A percentile compares a stretch with the other conserved stretches of the same genome.
phyloP scores from a whole-genome alignment of 2,113 vertebrate genomes.

The Poecilia latipinna region DNA sequence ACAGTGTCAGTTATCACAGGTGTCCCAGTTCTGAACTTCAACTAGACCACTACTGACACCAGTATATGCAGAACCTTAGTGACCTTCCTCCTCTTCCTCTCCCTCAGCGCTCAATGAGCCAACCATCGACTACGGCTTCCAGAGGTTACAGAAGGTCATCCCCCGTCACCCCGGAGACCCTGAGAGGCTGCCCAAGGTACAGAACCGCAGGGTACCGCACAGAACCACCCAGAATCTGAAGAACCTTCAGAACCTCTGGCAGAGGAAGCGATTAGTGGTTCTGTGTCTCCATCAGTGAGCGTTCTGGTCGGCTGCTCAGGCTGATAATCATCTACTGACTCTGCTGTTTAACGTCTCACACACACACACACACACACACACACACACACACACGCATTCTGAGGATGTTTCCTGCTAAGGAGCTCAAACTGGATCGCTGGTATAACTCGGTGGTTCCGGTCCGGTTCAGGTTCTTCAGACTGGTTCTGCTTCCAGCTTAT shows the following conservation, averaged over 20 bases:
- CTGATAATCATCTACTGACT: slow-evolving; percentile 57
- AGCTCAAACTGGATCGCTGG: no score
- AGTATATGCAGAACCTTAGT: background rate
- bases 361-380: background rate
- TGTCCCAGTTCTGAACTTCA: background rate
- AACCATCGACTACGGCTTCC: slow-evolving; percentile 75
- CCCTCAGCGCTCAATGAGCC: slow-evolving; percentile 69
- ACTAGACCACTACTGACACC: background rate
- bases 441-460: no score
- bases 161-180: slow-evolving; percentile 73
- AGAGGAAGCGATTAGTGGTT: slow-evolving; percentile 19
- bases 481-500: no score
- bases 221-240: no score
- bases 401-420: no score
- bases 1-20: no score
- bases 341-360: slow-evolving; percentile 31
- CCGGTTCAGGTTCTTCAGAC: no score
- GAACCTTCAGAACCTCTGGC: background rate
- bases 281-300: slow-evolving; percentile 46
- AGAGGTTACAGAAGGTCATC: slow-evolving; percentile 77
- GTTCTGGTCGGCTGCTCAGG: slow-evolving; percentile 59
- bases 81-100: slow-evolving; percentile 5
- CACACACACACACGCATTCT: no score
- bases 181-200: slow-evolving; percentile 72
- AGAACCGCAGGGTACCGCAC: slow-evolving; percentile 6